These are phyloP conservation scores for Heliconius himera DNA, from an alignment of 1,140 invertebrate species.

Conservation along the genomic window DNA sequence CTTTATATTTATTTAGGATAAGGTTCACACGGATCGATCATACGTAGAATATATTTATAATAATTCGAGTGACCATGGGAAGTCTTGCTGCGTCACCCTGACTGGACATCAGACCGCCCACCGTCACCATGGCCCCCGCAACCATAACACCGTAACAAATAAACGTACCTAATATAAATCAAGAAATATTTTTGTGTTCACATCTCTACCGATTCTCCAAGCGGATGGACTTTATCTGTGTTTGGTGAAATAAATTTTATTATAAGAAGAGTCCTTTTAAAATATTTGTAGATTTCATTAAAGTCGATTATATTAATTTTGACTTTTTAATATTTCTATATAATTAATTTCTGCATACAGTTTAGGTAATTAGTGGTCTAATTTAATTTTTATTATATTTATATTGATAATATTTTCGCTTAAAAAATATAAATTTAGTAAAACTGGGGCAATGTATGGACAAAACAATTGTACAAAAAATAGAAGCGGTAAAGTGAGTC, in stretches of 20 bases:
- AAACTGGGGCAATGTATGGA: constrained; percentile 80
- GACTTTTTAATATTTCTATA: too few relatives aligned
- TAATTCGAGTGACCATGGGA: constrained; percentile 21
- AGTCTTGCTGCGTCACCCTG: constrained; percentile 47
- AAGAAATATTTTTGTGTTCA: constrained; percentile 35
- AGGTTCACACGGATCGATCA: not conserved
- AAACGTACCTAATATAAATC: constrained; percentile 44
- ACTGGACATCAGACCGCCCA: constrained; percentile 50
- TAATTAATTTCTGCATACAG: too few relatives aligned
- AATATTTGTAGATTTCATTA: not conserved
- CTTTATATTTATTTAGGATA: not conserved
- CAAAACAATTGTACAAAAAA: constrained; percentile 66
- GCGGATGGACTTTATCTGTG: constrained; percentile 22
- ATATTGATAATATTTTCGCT: not conserved
- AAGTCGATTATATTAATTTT: not conserved
- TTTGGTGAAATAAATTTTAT: not conserved
- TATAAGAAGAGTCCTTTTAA: constrained; percentile 15
- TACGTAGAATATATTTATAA: not conserved
- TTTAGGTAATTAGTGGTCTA: not conserved
- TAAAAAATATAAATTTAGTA: constrained; percentile 31
- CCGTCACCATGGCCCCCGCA: constrained; percentile 57
- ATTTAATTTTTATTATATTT: not conserved
- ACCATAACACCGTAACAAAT: constrained; percentile 57
- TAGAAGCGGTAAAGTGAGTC: constrained; percentile 60
- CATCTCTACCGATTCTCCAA: constrained; percentile 40